A percentile compares a stretch with the other conserved stretches of the same genome.
Evolutionary conservation across 2,888 invertebrate genomes (phyloP).

Genomic region (Pseudococcus jackbeardsleyi): DNA sequence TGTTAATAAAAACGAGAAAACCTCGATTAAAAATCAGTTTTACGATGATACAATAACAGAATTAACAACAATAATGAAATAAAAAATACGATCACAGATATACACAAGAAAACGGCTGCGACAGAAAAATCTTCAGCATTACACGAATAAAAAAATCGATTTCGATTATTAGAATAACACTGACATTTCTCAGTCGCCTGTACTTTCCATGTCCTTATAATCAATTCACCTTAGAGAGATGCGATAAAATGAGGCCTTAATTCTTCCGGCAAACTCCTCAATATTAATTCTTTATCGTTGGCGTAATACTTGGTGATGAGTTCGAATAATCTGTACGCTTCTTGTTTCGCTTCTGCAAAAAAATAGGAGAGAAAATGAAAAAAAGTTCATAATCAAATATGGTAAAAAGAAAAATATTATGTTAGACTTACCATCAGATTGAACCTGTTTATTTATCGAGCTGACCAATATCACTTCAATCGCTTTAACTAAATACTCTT

Average conservation of each 20-base stretch:
- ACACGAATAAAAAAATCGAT: too few species aligned
- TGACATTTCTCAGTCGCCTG: too few species aligned
- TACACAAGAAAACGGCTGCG: background rate
- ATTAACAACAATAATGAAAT: background rate
- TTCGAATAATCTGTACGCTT: slow-evolving; percentile 47
- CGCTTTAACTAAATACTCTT: slow-evolving; percentile 56
- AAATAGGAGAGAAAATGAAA: background rate
- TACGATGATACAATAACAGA: background rate
- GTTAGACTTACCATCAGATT: slow-evolving; percentile 16
- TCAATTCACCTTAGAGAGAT: slow-evolving; percentile 11
- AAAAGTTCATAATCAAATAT: background rate
- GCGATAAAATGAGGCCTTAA: slow-evolving; percentile 43
- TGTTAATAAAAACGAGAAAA: background rate
- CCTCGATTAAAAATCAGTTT: background rate
- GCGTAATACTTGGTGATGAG: slow-evolving; percentile 42
- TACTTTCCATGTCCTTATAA: background rate
- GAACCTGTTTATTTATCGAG: slow-evolving; percentile 54
- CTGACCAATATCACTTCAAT: slow-evolving; percentile 33
- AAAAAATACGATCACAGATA: slow-evolving; percentile 1
- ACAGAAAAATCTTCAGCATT: background rate
- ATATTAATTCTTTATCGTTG: slow-evolving; percentile 54
- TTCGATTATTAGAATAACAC: too few species aligned
- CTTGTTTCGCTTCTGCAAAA: slow-evolving; percentile 27
- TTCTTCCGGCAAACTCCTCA: slow-evolving; percentile 48
- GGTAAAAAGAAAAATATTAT: background rate